Conservation (phyloP, 1,140 invertebrate genomes). For the Lasaia peninsularis region DNA sequence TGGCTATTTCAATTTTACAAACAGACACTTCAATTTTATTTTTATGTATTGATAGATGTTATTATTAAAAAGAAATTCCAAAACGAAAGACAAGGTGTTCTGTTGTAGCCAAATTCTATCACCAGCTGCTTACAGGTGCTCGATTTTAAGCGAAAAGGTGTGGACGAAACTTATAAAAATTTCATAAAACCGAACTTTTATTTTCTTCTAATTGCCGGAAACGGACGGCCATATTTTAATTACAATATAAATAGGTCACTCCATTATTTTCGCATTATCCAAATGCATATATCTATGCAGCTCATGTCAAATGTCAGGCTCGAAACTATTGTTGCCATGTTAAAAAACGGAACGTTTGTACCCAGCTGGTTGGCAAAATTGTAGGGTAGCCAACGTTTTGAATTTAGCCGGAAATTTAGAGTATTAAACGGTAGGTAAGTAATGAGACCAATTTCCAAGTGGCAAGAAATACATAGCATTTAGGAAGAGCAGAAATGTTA, state of each 20-base stretch:
- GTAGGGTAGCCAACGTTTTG: background rate
- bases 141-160: constrained; percentile 65
- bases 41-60: no score
- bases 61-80: constrained; percentile 62
- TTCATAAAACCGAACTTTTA: constrained; percentile 49
- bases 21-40: no score
- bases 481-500: no score
- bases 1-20: no score
- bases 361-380: constrained; percentile 63
- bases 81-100: constrained; percentile 70
- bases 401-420: background rate
- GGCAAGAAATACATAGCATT: background rate
- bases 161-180: constrained; percentile 43
- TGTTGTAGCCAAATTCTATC: constrained; percentile 30
- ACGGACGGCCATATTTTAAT: constrained; percentile 58
- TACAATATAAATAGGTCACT: constrained; percentile 62
- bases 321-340: constrained; percentile 38
- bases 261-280: constrained; percentile 57
- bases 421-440: background rate
- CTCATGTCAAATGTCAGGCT: constrained; percentile 60
- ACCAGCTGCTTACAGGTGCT: constrained; percentile 66
- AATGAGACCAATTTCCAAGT: no score
- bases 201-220: constrained; percentile 65
- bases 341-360: constrained; percentile 52
- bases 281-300: constrained; percentile 46